These are phyloP conservation scores for Tinamus guttatus DNA, from an alignment of 2,113 vertebrate species.

Conservation along the genomic window DNA sequence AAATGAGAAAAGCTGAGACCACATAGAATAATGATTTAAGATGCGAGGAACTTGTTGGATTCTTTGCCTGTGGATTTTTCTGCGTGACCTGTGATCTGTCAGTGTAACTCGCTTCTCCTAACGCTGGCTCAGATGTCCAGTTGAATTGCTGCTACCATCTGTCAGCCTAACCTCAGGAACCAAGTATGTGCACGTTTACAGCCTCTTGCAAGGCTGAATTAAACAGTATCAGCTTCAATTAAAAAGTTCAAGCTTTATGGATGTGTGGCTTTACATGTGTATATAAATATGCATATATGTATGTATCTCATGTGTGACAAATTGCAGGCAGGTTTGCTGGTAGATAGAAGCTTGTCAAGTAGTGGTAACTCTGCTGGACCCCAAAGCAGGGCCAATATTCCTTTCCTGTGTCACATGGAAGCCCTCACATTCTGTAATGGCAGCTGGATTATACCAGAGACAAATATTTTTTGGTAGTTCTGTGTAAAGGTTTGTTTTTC, in stretches of 20 bases:
- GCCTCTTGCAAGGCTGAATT: background rate
- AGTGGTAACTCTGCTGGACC: background rate
- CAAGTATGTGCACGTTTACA: background rate
- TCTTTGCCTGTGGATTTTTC: background rate
- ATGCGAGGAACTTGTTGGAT: background rate
- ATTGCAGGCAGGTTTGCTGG: background rate
- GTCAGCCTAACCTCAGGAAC: background rate
- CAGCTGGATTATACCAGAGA: background rate
- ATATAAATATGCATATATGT: background rate
- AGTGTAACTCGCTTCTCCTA: background rate
- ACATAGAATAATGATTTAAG: background rate
- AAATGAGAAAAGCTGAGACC: background rate
- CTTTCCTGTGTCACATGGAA: background rate
- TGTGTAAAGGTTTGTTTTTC: slow-evolving; percentile 53
- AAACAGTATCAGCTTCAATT: background rate
- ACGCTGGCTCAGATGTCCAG: background rate
- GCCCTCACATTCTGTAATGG: rapidly evolving
- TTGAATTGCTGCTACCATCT: background rate
- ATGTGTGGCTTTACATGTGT: background rate
- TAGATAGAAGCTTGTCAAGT: background rate
- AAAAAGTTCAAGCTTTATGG: background rate
- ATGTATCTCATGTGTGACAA: background rate
- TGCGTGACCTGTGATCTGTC: background rate
- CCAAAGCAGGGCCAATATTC: background rate
- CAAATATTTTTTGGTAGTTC: background rate